Evolutionary conservation across 2,888 invertebrate genomes (phyloP), one percentile per base, ranked within the genome.

Genomic region (Dyspetes luteomarginatus): DNA sequence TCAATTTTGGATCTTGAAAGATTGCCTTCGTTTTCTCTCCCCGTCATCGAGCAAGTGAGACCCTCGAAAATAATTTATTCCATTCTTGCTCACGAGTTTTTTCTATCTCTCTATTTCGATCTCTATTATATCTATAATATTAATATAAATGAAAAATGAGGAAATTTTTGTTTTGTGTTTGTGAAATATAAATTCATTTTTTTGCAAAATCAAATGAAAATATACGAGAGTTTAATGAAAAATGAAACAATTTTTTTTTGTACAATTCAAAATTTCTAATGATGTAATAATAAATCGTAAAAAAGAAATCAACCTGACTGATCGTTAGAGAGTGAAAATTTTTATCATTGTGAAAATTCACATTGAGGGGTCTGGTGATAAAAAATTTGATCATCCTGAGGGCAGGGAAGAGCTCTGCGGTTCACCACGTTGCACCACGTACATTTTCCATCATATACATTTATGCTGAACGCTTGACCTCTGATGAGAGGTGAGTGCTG

Each of bases 391-490:
- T 64, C 64, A 41, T 55, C 45, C 62, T 28, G 75, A 56, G 24
- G 41, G 22, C 19, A 45, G 43, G 17, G 48, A 50, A n/a, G 26
- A 50, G 69, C 41, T 26, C 12, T 79, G 85, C 28, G 83, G 82
- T 81, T 43, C 68, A 41, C 78, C 74, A 65, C 78, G 78, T 69
- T n/a, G n/a, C 68, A 81, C 78, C 81, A 77, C 79, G 73, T 55
- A 77, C 75, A 75, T 84, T 87, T 85, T 87, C 86, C 85, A 80
- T 78, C 84, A 77, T 67, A 79, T 68, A 84, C 83, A 84, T 84
- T 83, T 83, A 85, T 83, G 86, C 84, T 36, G 81, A 79, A 64
- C 45, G 45, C 58, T 65, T n/a, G n/a, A n/a, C n/a, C 69, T 55
- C 71, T 58, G 75, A 41, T 36, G 71, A 71, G 72, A 48, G 7